Base-by-base conservation (phyloP, 2,888 invertebrate genomes). In the Sclerodermus sp. region DNA sequence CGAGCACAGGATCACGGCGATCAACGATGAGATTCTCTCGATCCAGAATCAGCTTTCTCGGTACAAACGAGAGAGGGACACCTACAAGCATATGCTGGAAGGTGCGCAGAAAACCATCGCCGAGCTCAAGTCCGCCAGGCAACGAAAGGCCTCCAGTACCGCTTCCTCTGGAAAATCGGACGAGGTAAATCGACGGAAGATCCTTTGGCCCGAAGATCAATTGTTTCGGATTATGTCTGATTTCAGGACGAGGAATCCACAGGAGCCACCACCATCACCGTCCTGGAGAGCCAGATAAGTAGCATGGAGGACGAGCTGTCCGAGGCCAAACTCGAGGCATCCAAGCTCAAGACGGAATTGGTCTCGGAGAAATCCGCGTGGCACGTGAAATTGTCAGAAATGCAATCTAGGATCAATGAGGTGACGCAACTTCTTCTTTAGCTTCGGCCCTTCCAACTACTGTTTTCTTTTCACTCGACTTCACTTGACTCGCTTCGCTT, bases 261-360 rank as follows among this genome's bases (percentile, higher is more conserved):
- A 5, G 8, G 9, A 45, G 43, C 17, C 6, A 88, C 88, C 72
- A 84, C 65, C 38, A 53, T 91, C 40, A 85, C 88, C 0, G 83
- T 85, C 12, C 76, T 93, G 55, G 92, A 93, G 71, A 90, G 92
- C 70, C 91, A 93, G 79, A 85, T 93, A 55, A 88, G 89, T 50
- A 88, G 89, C 57, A 83, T 94, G 69, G 93, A 94, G 73, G 94
- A 95, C 76, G 93, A 94, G 73, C 80, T 95, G 30, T 91, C 92
- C 36, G 93, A 94, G 73, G 84, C 93, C 0, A 83, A 91, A 45
- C 79, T 94, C 45, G 89, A 93, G 69, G 83, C 88, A 14, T 92
- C 92, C 32, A 89, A 91, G 71, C 81, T 91, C 1, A 93, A 91
- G 79, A 93, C 93, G 0, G 93, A 94, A 77, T 82, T 93, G n/a